Conservation (phyloP, 2,888 invertebrate species). For the Harpagoxenus sublaevis region DNA sequence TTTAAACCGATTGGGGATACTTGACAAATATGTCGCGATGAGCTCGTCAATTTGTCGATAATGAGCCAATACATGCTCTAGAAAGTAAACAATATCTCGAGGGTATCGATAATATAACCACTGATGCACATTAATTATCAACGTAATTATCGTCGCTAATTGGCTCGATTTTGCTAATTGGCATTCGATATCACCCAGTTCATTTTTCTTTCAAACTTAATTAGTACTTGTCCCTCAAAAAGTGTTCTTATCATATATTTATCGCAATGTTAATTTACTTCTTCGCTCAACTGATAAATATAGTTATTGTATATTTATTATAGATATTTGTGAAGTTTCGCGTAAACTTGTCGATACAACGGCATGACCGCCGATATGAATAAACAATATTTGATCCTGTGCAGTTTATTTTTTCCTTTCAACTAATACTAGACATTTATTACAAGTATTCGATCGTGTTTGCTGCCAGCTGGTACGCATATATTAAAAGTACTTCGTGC, state of each 20-base stretch:
- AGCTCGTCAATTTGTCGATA: constrained; percentile 38
- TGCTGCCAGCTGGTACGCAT: background rate
- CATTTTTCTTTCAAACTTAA: constrained; percentile 4
- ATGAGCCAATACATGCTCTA: constrained; percentile 3
- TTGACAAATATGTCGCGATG: constrained; percentile 24
- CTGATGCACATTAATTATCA: constrained; percentile 25
- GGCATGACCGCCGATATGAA: background rate
- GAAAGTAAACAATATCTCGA: constrained; percentile 33
- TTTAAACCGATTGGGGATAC: constrained; percentile 34
- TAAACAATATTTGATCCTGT: background rate
- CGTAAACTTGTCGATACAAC: background rate
- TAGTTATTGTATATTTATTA: background rate
- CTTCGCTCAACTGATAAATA: background rate
- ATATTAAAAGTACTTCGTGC: constrained; percentile 4
- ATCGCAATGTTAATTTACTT: background rate
- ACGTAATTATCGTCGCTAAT: constrained; percentile 18
- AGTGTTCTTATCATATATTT: background rate
- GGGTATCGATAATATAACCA: background rate
- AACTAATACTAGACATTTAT: background rate
- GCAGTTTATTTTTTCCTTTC: background rate
- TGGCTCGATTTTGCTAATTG: constrained; percentile 13
- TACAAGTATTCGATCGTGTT: background rate
- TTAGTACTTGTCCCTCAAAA: background rate
- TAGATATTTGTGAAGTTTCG: background rate
- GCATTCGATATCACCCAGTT: constrained; percentile 6